phyloP scores from a whole-genome alignment of 2,797 vertebrate species.

The Myotis planiceps region DNA sequence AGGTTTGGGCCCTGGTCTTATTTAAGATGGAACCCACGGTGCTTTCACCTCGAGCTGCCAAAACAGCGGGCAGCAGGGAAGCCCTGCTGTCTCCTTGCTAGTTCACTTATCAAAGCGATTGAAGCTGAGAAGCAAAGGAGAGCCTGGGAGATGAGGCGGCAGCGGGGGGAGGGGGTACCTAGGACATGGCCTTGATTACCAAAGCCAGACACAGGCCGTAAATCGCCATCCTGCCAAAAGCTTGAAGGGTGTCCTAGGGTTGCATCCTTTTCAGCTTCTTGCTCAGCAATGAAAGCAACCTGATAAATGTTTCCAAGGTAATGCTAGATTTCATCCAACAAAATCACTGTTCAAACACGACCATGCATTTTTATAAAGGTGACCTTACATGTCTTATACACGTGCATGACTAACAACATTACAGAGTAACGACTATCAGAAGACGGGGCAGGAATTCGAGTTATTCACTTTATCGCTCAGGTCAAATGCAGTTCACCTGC shows the following conservation, averaged over 20 bases:
- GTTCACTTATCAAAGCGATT: conserved; percentile 25
- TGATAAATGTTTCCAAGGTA: conserved; percentile 34
- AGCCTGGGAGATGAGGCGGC: not conserved
- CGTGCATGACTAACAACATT: conserved; percentile 58
- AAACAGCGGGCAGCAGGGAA: not conserved
- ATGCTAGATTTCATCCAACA: conserved; percentile 45
- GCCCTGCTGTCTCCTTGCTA: not conserved
- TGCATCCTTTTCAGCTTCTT: conserved; percentile 1
- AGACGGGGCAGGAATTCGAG: conserved; percentile 82
- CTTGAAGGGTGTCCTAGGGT: not conserved
- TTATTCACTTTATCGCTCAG: conserved; percentile 74
- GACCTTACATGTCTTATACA: conserved; percentile 19
- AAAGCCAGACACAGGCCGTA: conserved; percentile 52
- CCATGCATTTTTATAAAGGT: conserved; percentile 39
- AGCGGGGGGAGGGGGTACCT: rapidly evolving
- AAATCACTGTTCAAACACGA: conserved; percentile 57
- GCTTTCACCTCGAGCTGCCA: not conserved
- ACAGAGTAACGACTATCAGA: conserved; percentile 61
- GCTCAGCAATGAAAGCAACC: conserved; percentile 37
- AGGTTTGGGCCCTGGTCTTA: not conserved
- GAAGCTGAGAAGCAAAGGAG: conserved; percentile 49
- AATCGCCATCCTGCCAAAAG: conserved; percentile 17
- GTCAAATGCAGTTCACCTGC: conserved; percentile 83
- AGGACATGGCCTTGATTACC: conserved; percentile 13
- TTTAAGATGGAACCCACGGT: not conserved